Evolutionary conservation across 1,140 invertebrate species (phyloP).

Genomic region (Neodiprion virginianus): DNA sequence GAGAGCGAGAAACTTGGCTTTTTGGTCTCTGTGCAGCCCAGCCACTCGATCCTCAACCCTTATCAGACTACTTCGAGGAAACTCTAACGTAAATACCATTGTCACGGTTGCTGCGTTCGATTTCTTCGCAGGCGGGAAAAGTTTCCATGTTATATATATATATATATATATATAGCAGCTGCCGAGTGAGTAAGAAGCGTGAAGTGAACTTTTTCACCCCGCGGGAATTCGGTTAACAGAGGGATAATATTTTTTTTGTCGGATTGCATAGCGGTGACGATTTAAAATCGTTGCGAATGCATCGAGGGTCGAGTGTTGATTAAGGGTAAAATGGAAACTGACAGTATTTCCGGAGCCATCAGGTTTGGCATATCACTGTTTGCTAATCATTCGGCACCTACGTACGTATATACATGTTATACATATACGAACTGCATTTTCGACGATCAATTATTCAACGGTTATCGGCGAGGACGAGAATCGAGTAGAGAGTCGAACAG

Average conservation of each 20-base stretch:
- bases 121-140: neutral
- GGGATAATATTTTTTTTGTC: neutral
- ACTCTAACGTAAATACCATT: constrained; percentile 2
- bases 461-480: neutral
- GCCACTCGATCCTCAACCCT: neutral
- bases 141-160: neutral
- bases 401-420: too few relatives aligned
- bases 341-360: neutral
- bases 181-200: too few relatives aligned
- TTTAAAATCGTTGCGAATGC: neutral
- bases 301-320: neutral
- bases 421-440: neutral
- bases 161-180: too few relatives aligned
- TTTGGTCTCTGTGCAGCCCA: neutral
- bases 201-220: too few relatives aligned
- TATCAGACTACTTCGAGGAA: neutral
- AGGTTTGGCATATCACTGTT: neutral
- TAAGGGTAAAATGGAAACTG: neutral
- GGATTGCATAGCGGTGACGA: neutral
- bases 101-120: neutral
- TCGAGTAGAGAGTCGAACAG: neutral
- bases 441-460: neutral
- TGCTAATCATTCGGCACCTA: neutral
- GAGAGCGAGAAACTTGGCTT: too few relatives aligned
- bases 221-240: too few relatives aligned